Evolutionary conservation across 2,888 invertebrate species (phyloP), one percentile per base, ranked within the genome.

Genomic region (Nowickia ferox): DNA sequence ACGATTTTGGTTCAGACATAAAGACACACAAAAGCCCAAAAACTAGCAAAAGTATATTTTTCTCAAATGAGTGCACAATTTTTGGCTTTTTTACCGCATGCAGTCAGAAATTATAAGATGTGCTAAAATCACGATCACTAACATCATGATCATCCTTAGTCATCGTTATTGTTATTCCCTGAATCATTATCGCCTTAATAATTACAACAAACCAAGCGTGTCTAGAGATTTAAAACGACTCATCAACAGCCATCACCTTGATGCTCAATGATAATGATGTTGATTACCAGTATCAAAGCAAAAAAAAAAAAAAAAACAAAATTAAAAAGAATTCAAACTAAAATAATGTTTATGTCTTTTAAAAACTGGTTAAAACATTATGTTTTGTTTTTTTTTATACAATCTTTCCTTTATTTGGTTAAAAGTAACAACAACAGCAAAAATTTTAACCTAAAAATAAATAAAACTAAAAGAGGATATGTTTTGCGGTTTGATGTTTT

Each of bases 301-400:
- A 17, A 48, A 55, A n/a, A n/a, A n/a, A n/a, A n/a, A n/a, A n/a
- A n/a, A n/a, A n/a, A n/a, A n/a, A n/a, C n/a, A n/a, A n/a, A n/a
- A n/a, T n/a, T 44, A 57, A 65, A 74, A 63, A 72, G 51, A 57
- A 46, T 61, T 71, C 17, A 48, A 72, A 65, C 77, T 74, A 48
- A 77, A 85, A 69, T 81, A 86, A 86, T 75, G 86, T 76, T 83
- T 76, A 83, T 86, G 86, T 79, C 79, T 86, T 76, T 83, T 53
- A 57, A 59, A 85, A 86, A 86, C 86, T 80, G 86, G 86, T 86
- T 86, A 79, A 86, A 86, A 79, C 71, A 83, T 84, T 84, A 65
- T 84, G 75, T 76, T 79, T 77, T 51, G 22, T 63, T 68, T 53
- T 78, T 51, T 30, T 48, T 57, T 53, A 63, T 63, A 69, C 22